Evolutionary conservation across 2,797 vertebrate species (phyloP).

Genomic region (Mycteria americana): DNA sequence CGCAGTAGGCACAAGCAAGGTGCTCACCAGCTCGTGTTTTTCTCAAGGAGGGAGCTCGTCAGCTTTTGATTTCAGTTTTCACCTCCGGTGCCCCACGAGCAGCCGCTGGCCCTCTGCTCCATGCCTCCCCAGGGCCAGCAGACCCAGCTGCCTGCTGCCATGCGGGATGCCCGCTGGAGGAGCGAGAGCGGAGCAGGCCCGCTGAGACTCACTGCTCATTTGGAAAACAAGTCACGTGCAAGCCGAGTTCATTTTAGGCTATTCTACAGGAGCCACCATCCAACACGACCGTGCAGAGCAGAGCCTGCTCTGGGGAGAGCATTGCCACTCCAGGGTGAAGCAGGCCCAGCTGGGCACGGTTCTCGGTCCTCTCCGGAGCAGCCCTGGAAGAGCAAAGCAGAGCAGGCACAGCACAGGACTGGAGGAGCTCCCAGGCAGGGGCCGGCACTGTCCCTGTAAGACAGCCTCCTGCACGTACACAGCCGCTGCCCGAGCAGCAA

Average conservation of each 20-base stretch:
- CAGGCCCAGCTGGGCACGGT: neutral
- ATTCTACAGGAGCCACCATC: conserved; percentile 25
- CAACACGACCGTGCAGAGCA: neutral
- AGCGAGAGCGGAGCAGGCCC: neutral
- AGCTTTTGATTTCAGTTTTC: conserved; percentile 43
- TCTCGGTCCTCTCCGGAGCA: neutral
- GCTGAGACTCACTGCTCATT: neutral
- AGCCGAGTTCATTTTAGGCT: conserved; percentile 58
- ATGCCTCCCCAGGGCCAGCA: neutral
- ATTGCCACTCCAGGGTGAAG: neutral
- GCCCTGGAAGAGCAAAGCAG: neutral
- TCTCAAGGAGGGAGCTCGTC: neutral
- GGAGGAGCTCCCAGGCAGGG: neutral
- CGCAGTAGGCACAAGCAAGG: neutral
- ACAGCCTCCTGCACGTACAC: conserved; percentile 67
- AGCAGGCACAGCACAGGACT: neutral
- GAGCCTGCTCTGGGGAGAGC: neutral
- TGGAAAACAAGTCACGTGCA: conserved; percentile 55
- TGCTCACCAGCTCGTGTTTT: neutral
- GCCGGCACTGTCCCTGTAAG: conserved; percentile 43
- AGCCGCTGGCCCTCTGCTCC: neutral
- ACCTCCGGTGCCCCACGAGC: neutral
- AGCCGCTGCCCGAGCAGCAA: conserved; percentile 52
- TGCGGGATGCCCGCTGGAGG: neutral
- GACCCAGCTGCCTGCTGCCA: neutral